Evolutionary conservation across 1,140 invertebrate species (phyloP).

Genomic region (Drosophila nannoptera): DNA sequence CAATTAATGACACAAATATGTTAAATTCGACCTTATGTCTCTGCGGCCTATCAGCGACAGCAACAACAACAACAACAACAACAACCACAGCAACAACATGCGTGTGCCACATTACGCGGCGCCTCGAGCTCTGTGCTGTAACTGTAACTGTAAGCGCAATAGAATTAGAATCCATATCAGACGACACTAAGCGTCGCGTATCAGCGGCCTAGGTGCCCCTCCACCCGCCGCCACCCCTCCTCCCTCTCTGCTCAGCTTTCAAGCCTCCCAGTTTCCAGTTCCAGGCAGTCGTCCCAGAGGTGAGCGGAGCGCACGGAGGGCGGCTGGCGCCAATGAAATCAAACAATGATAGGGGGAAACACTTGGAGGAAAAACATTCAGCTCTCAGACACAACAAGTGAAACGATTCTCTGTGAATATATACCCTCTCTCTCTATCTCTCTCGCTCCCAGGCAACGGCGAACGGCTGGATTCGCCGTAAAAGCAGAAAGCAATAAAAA

Average conservation of each 20-base stretch:
- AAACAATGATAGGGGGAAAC: constrained; percentile 55
- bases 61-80: constrained; percentile 8
- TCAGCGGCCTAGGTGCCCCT: constrained; percentile 13
- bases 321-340: constrained; percentile 62
- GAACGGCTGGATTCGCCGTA: too few relatives aligned
- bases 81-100: background rate
- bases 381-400: background rate
- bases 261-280: constrained; percentile 14
- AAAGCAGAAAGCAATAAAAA: too few relatives aligned
- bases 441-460: too few relatives aligned
- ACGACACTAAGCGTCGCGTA: constrained; percentile 26
- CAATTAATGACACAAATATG: constrained; percentile 27
- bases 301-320: constrained; percentile 8
- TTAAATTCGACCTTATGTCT: constrained; percentile 23
- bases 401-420: background rate
- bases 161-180: constrained; percentile 45
- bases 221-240: background rate
- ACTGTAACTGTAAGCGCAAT: constrained; percentile 49
- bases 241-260: too few relatives aligned
- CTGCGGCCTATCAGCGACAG: background rate
- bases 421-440: too few relatives aligned
- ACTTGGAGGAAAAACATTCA: constrained; percentile 21
- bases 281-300: constrained; percentile 38
- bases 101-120: constrained; percentile 20
- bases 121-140: constrained; percentile 38